These are phyloP conservation scores for Heliocidaris tuberculata DNA, from an alignment of 35 echinoderm and acorn worm species.

Conservation along the genomic window DNA sequence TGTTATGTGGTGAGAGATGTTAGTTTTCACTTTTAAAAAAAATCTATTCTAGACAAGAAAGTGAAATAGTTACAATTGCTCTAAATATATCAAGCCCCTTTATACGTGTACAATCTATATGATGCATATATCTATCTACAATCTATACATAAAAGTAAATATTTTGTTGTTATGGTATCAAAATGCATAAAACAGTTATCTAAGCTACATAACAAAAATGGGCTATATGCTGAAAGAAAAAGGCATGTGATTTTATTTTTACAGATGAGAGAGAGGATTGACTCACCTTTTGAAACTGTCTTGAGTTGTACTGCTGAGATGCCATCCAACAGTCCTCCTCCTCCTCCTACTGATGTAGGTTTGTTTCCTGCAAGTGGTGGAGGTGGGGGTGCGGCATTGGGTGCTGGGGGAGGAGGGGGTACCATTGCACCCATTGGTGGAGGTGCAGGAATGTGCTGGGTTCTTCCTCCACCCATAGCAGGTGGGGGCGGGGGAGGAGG, in stretches of 20 bases:
- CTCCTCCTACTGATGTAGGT: not conserved
- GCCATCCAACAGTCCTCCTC: constrained; percentile 30
- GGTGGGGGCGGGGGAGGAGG: constrained; percentile 19
- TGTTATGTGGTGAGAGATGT: not conserved
- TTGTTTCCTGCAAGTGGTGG: constrained; percentile 22
- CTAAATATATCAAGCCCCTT: not conserved
- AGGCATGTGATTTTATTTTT: not conserved
- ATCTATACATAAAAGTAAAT: not conserved
- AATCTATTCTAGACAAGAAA: not conserved
- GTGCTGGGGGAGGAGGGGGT: constrained; percentile 58
- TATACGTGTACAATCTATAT: not conserved
- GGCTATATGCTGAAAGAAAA: not conserved
- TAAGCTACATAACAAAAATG: not conserved
- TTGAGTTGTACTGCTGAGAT: constrained; percentile 27
- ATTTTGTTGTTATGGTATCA: not conserved
- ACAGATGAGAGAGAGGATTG: not conserved
- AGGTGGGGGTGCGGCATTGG: constrained; percentile 51
- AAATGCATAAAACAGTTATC: not conserved
- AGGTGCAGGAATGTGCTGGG: not conserved
- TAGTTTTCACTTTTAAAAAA: not conserved
- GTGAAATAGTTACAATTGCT: not conserved
- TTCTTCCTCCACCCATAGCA: not conserved
- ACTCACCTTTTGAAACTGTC: constrained; percentile 26
- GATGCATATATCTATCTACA: not conserved
- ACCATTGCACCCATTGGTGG: constrained; percentile 13